Evolutionary conservation across 2,888 invertebrate species (phyloP).

Genomic region (Spisula subtruncata): DNA sequence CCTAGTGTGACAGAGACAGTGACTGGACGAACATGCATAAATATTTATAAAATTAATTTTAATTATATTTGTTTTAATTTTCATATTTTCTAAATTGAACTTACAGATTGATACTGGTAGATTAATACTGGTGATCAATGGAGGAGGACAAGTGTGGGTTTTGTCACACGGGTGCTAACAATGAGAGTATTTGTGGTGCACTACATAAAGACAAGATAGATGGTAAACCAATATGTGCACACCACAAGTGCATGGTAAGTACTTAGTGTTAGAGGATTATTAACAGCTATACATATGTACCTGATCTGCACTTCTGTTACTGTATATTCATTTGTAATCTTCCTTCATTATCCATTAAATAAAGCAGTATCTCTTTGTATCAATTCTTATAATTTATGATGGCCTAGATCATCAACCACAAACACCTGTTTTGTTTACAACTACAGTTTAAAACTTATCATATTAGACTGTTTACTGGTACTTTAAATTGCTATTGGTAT

Average conservation of each 20-base stretch:
- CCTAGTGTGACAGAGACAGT: too few relatives aligned
- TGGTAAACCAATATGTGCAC: conserved; percentile 58
- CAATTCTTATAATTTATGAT: too few relatives aligned
- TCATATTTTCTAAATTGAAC: too few relatives aligned
- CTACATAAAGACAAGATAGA: conserved; percentile 55
- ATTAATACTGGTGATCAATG: not conserved
- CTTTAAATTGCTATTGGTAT: not conserved
- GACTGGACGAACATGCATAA: too few relatives aligned
- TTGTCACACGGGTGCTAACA: conserved; percentile 62
- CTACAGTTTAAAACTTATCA: too few relatives aligned
- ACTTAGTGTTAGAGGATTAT: too few relatives aligned
- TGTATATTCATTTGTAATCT: not conserved
- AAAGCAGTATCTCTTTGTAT: too few relatives aligned
- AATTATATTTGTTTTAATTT: too few relatives aligned
- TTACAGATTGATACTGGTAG: not conserved
- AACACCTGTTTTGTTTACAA: not conserved
- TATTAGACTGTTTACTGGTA: too few relatives aligned
- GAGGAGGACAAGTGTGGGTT: conserved; percentile 62
- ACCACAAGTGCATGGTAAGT: conserved; percentile 68
- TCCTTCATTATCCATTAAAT: too few relatives aligned
- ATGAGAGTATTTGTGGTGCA: conserved; percentile 56
- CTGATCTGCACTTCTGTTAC: not conserved
- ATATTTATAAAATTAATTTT: too few relatives aligned
- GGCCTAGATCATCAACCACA: not conserved
- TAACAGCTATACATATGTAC: too few relatives aligned